These are phyloP conservation scores for Dryadula phaetusa DNA, from an alignment of 2,888 invertebrate genomes.

Conservation along the genomic window DNA sequence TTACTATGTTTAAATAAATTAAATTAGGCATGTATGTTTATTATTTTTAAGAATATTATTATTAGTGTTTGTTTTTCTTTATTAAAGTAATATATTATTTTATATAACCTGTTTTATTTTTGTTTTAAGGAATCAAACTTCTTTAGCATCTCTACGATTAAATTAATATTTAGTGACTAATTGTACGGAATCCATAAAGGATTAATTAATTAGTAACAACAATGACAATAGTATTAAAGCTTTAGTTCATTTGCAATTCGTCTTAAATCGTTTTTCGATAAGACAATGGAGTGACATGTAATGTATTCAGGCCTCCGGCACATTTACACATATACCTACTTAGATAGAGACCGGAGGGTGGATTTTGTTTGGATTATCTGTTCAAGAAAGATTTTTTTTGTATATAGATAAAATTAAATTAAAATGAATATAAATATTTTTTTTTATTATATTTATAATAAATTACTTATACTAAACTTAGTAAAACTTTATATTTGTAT, in stretches of 20 bases:
- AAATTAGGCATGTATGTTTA: not conserved
- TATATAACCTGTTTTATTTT: not conserved
- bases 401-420: not conserved
- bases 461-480: no score
- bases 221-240: no score
- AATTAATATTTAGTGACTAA: no score
- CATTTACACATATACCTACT: slow-evolving; percentile 12
- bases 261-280: slow-evolving; percentile 14
- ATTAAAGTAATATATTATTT: not conserved
- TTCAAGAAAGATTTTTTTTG: not conserved
- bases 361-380: not conserved
- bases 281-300: slow-evolving; percentile 27
- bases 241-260: slow-evolving; percentile 1
- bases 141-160: no score
- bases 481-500: no score
- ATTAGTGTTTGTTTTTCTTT: not conserved
- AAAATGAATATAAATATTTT: not conserved
- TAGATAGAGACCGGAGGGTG: not conserved
- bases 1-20: not conserved
- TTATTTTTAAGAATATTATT: not conserved
- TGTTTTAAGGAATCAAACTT: not conserved
- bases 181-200: no score
- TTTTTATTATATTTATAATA: no score
- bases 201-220: slow-evolving; percentile 3
- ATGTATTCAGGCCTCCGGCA: slow-evolving; percentile 23